A percentile compares a stretch with the other conserved stretches of the same genome.
phyloP scores from a whole-genome alignment of 2,888 invertebrate genomes.

The Endotricha flammealis region DNA sequence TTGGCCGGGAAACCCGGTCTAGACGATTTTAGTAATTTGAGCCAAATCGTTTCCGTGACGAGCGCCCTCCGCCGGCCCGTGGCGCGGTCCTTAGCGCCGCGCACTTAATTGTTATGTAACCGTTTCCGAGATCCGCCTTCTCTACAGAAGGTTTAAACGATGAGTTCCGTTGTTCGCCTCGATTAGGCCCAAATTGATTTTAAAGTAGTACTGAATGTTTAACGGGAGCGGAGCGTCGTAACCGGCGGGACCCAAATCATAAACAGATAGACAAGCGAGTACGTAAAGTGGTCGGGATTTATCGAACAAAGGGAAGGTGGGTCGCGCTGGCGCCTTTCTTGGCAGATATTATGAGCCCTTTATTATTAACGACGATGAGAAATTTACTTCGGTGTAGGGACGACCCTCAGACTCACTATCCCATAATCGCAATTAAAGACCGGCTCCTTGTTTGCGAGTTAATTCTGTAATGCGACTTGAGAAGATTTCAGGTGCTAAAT shows the following conservation, averaged over 20 bases:
- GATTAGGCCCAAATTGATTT: slow-evolving; percentile 9
- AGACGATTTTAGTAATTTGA: background rate
- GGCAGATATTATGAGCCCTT: slow-evolving; percentile 38
- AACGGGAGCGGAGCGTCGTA: slow-evolving; percentile 24
- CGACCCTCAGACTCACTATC: slow-evolving; percentile 24
- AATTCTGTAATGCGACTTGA: slow-evolving; percentile 9
- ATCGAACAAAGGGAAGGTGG: slow-evolving; percentile 29
- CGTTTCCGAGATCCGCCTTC: slow-evolving; percentile 1
- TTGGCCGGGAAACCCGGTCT: slow-evolving; percentile 5
- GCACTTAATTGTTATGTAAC: slow-evolving; percentile 3
- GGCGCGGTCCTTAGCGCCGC: background rate
- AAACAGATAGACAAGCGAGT: slow-evolving; percentile 31
- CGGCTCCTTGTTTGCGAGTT: slow-evolving; percentile 25
- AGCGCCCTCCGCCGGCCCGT: no score
- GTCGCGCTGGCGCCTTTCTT: slow-evolving; percentile 28
- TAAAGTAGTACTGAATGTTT: slow-evolving; percentile 14
- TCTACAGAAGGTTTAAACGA: background rate
- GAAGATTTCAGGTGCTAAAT: slow-evolving; percentile 6
- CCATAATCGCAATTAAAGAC: slow-evolving; percentile 27
- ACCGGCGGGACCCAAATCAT: slow-evolving; percentile 31
- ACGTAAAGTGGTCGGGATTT: slow-evolving; percentile 28
- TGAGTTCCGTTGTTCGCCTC: background rate
- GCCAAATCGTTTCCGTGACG: background rate
- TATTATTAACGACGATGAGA: slow-evolving; percentile 33
- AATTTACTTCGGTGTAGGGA: slow-evolving; percentile 20